A percentile compares a stretch with the other conserved stretches of the same genome.
Conservation (phyloP, 2,888 invertebrate genomes). For the Malthinus flaveolus region DNA sequence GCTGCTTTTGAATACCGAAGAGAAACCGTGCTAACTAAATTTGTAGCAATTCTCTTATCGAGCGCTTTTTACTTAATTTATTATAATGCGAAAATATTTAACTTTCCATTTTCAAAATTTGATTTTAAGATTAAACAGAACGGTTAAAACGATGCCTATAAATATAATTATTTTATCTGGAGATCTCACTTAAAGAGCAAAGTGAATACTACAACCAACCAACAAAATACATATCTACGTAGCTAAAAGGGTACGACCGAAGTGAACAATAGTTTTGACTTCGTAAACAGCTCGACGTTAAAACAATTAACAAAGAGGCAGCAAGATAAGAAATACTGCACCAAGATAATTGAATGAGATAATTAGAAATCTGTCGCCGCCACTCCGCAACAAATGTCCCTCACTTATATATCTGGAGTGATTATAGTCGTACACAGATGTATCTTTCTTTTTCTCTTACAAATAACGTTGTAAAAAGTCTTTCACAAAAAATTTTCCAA, state of each 20-base stretch:
- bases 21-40: constrained; percentile 14
- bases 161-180: no score
- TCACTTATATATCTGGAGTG: constrained; percentile 27
- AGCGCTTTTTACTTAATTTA: constrained; percentile 1
- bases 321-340: constrained; percentile 29
- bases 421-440: constrained; percentile 23
- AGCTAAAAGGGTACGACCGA: background rate
- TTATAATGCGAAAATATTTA: background rate
- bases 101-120: no score
- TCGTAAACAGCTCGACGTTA: constrained; percentile 30
- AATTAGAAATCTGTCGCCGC: constrained; percentile 34
- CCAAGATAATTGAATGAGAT: constrained; percentile 32
- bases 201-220: no score
- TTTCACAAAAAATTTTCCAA: background rate
- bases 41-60: constrained; percentile 2
- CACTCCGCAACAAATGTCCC: constrained; percentile 33
- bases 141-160: no score
- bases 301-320: constrained; percentile 32
- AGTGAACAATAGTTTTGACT: constrained; percentile 28
- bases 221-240: no score
- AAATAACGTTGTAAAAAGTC: background rate
- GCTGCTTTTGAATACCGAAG: constrained; percentile 15
- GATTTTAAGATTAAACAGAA: no score
- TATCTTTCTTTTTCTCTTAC: constrained; percentile 17
- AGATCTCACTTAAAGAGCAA: no score